Base-by-base conservation (phyloP, 2,888 invertebrate genomes). In the Chrysolina americana region DNA sequence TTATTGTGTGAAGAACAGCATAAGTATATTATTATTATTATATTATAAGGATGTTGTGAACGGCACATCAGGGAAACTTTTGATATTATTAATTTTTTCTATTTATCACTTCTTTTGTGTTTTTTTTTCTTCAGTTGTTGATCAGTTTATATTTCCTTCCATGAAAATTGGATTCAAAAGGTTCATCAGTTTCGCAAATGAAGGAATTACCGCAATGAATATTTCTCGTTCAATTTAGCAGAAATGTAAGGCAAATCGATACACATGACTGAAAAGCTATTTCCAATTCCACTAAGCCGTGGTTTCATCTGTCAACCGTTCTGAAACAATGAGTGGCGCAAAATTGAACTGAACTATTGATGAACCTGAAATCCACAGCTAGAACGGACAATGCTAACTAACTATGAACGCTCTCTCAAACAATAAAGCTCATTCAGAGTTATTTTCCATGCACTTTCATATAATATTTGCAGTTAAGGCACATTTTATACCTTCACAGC, bases 361-460 rank as follows among this genome's bases (percentile, higher is more conserved):
- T 19, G 21, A 21, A 53, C 21, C 53, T 53, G 21, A 53, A 53
- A 53, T 23, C 53, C 53, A 21, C 53, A 21, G 9, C 13, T 19
- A 21, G 4, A 53, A 5, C 53, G 11, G 53, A 53, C 53, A 53
- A 53, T 21, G 53, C 53, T 19, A 53, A 21, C 53, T 53, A 9
- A 21, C 53, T 53, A 9, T 19, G 13, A 53, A 53, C 53, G 53
- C 13, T 53, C 53, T 21, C 19, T 11, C 21, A 53, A 21, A 53
- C 53, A 53, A 53, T 53, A 11, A 19, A 53, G 53, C 53, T 53
- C 53, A 53, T 53, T 53, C 53, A 3, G 53, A 21, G 21, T 53
- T 53, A 53, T 21, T 53, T 21, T 53, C 53, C 21, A 53, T 53
- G 21, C 53, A 3, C 53, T 53, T 21, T 11, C 11, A 53, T 11